Base-by-base conservation (phyloP, 2,113 vertebrate genomes). In the Ursus arctos region DNA sequence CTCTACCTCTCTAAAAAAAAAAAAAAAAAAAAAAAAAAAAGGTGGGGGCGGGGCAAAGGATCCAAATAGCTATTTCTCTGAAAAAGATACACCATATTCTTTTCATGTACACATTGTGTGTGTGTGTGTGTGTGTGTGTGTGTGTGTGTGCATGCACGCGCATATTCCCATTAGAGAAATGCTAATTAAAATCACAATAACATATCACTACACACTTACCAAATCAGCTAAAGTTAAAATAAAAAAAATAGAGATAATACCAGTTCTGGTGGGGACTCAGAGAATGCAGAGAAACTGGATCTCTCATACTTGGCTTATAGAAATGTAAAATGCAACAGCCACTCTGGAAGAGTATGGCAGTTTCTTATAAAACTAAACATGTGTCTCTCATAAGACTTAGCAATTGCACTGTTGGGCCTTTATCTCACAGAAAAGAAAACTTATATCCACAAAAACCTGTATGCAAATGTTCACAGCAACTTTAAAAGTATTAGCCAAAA, bases 141-240 rank as follows among this genome's bases (percentile, higher is more conserved):
- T 9, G 5, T 2, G 11, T 4, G 22, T 11, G 6, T 6, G 7
- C 59, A 63, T 24, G 26, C 63, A 67, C 15, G 67, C 7, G 4
- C 16, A 61, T 74, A 33, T 76, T 87, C 67, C n/a, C 47, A 76
- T 43, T 76, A 94, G 7, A 7, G 21, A 80, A 74, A 92, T 14
- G 21, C 33, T 92, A 51, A 67, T 91, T 82, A 71, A 96, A 95
- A 87, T 88, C 59, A n/a, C 86, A 95, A 57, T 88, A 19, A 88
- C 47, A 9, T 77, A 83, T 13, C 77, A 55, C 59, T 43, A 81
- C 6, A 74, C n/a, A 72, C 18, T 63, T 72, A 90, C 22, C 12
- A 94, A 36, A 57, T 72, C 49, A 84, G 11, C 40, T 81, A 89
- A 65, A 49, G 33, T 89, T 26, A 24, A 59, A 63, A 55, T n/a